phyloP scores from a whole-genome alignment of 2,797 vertebrate genomes.

The Falco naumanni region DNA sequence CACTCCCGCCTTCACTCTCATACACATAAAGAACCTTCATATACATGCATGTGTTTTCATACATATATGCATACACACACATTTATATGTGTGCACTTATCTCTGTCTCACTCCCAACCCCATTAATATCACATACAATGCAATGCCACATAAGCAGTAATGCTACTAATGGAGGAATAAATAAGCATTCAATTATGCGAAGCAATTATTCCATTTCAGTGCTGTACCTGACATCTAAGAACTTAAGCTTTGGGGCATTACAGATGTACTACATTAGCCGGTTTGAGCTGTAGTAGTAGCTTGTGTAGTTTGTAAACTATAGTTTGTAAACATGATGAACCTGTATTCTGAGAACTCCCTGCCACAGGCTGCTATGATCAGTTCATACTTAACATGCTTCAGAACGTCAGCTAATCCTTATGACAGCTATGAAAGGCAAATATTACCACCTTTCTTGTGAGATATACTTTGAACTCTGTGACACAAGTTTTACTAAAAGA shows the following conservation, averaged over 20 bases:
- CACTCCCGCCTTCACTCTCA: not conserved
- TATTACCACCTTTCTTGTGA: not conserved
- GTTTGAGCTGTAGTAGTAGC: not conserved
- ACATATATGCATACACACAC: not conserved
- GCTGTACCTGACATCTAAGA: not conserved
- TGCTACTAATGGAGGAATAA: not conserved
- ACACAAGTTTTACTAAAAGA: not conserved
- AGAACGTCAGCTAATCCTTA: not conserved
- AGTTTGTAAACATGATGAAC: rapidly evolving
- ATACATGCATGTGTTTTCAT: not conserved
- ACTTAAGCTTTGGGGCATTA: not conserved
- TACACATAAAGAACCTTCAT: not conserved
- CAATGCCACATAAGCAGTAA: not conserved
- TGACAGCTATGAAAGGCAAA: not conserved
- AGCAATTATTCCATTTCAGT: not conserved
- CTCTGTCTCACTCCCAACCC: not conserved
- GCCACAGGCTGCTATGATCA: not conserved
- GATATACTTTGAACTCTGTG: not conserved
- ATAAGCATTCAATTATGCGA: not conserved
- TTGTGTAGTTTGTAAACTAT: not conserved
- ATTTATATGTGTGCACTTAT: too few species aligned
- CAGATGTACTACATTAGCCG: not conserved
- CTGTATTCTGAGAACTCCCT: not conserved
- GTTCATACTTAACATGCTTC: not conserved
- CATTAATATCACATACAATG: not conserved